These are phyloP conservation scores for Emydocephalus ijimae DNA, from an alignment of 2,113 vertebrate species.

Conservation along the genomic window DNA sequence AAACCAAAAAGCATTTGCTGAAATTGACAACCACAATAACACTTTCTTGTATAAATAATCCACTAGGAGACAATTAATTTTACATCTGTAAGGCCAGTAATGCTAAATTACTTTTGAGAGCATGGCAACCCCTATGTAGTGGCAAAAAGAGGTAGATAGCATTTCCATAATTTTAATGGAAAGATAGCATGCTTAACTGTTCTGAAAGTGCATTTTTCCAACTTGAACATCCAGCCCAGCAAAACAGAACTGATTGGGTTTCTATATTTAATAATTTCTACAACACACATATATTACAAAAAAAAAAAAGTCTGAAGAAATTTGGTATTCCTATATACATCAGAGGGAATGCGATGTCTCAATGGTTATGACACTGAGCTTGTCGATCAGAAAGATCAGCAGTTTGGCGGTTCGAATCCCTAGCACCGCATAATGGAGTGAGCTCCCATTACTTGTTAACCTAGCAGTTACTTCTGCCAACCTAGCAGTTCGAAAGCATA, in stretches of 20 bases:
- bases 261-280: neutral
- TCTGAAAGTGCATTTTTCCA: neutral
- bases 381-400: no score
- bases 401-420: no score
- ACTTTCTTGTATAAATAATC: neutral
- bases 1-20: neutral
- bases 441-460: no score
- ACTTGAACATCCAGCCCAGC: neutral
- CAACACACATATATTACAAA: neutral
- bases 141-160: neutral
- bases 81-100: constrained; percentile 3
- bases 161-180: neutral
- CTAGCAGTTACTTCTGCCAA: no score
- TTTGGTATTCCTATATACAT: neutral
- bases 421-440: no score
- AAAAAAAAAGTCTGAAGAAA: neutral
- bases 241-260: neutral
- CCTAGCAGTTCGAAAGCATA: no score
- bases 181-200: neutral
- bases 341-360: no score
- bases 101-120: constrained; percentile 16
- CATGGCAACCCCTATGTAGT: neutral
- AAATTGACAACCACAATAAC: neutral
- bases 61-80: constrained; percentile 12
- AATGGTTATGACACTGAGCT: no score